phyloP scores from a whole-genome alignment of 92 coral and sea anemone genomes.

The Epizoanthus illoricatus region DNA sequence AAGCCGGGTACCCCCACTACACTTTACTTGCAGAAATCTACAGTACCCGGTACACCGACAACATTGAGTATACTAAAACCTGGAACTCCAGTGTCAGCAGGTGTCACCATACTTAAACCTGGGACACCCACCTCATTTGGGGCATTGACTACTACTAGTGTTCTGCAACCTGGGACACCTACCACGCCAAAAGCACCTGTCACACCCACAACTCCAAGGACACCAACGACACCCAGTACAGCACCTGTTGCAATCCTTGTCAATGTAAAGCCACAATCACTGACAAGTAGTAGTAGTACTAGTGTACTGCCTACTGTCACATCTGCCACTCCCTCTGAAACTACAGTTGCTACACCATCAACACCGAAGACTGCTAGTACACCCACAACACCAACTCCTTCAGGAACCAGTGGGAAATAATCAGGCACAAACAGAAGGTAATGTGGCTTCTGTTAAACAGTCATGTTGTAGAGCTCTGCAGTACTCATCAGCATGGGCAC shows the following conservation, averaged over 20 bases:
- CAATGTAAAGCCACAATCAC: not conserved
- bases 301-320: conserved; percentile 9
- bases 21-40: conserved; percentile 24
- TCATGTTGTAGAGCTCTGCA: too few species aligned
- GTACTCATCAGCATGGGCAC: too few species aligned
- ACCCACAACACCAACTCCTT: not conserved
- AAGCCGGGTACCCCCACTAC: conserved; percentile 74
- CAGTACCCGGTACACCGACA: conserved; percentile 37
- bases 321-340: not conserved
- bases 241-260: conserved; percentile 24
- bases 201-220: conserved; percentile 27
- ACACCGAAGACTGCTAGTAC: not conserved
- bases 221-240: conserved; percentile 2
- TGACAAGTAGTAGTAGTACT: not conserved
- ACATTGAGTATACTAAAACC: conserved; percentile 36
- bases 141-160: not conserved
- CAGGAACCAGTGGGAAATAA: conserved; percentile 21
- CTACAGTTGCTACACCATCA: conserved; percentile 19
- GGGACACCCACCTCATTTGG: conserved; percentile 22
- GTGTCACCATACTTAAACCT: conserved; percentile 29
- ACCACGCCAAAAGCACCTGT: conserved; percentile 24
- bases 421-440: not conserved
- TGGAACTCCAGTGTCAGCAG: conserved; percentile 27
- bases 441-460: not conserved
- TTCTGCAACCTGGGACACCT: conserved; percentile 1